Evolutionary conservation across 2,113 vertebrate species (phyloP).

Genomic region (Brachyistius frenatus): DNA sequence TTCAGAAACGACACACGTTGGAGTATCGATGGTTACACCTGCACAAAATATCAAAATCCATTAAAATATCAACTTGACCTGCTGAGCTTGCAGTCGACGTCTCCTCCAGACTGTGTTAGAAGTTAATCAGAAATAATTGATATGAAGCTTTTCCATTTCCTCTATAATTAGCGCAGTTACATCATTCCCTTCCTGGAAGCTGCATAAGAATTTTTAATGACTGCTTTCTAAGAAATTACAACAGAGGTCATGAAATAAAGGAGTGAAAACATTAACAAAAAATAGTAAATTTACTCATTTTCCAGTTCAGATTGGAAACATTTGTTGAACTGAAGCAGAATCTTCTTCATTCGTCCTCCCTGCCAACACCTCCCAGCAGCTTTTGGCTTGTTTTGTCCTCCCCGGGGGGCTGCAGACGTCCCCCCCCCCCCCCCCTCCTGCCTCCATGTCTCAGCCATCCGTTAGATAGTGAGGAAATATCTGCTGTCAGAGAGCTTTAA

Average conservation of each 20-base stretch:
- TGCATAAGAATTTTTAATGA: background rate
- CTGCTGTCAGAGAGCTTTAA: conserved; percentile 1
- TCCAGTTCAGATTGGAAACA: background rate
- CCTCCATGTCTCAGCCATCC: conserved; percentile 6
- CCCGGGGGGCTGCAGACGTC: background rate
- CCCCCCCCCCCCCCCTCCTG: background rate
- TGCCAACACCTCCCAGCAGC: conserved; percentile 23
- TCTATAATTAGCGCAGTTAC: conserved; percentile 31
- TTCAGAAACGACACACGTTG: no score
- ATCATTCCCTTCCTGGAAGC: conserved; percentile 12
- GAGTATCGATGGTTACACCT: no score
- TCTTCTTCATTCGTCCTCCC: conserved; percentile 4
- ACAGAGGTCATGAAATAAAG: background rate
- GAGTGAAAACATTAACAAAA: background rate
- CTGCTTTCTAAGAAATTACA: background rate
- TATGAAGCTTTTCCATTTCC: background rate
- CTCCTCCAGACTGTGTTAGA: conserved; percentile 5
- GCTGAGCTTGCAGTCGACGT: background rate
- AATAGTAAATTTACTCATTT: background rate
- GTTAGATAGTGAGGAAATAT: conserved; percentile 1
- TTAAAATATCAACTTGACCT: no score
- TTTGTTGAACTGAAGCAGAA: background rate
- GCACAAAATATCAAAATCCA: no score
- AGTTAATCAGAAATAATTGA: conserved; percentile 29
- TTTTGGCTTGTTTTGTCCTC: background rate